Evolutionary conservation across 2,888 invertebrate species (phyloP), one percentile per base, ranked within the genome.

Genomic region (Cataglyphis altisquamis): DNA sequence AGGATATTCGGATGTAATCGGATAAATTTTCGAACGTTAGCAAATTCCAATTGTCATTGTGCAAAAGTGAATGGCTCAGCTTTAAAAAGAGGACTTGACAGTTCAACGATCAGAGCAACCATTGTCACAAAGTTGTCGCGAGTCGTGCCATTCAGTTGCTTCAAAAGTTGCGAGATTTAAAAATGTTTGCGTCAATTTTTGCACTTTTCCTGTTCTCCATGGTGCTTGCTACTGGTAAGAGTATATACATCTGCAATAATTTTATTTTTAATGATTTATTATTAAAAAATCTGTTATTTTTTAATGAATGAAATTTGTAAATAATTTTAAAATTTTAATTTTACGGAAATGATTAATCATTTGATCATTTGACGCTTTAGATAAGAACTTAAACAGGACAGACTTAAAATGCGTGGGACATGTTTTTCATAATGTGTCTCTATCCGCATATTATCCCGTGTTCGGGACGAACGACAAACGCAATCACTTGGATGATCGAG

Each of bases 401-500:
- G 89, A 91, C 84, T 90, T 95, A 55, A 91, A 93, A 36, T 96
- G 96, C 87, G 86, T 86, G 12, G 96, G 96, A 60, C 94, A 93
- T 87, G 92, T 91, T 8, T 94, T 94, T 84, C 89, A 93, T 81
- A 96, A 96, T 87, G 95, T 95, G 0, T 95, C 95, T 1, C 87
- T 96, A 67, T 94, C 96, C 2, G 96, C 95, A 0, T 96, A 96
- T 91, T 96, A 94, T 92, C 95, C 96, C 0, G 95, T 95, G 88
- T 95, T 94, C 85, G 91, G 89, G 10, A 94, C 95, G n/a, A 94
- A 95, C 52, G 88, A 94, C 62, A 95, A 95, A 82, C 91, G 91
- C 25, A 95, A 95, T 80, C 95, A 94, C 88, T 89, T 94, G 82
- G 96, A 96, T 83, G 92, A 91, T 45, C 93, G 91, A 80, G 95